Base-by-base conservation (phyloP, 2,113 vertebrate species). In the Galemys pyrenaicus region DNA sequence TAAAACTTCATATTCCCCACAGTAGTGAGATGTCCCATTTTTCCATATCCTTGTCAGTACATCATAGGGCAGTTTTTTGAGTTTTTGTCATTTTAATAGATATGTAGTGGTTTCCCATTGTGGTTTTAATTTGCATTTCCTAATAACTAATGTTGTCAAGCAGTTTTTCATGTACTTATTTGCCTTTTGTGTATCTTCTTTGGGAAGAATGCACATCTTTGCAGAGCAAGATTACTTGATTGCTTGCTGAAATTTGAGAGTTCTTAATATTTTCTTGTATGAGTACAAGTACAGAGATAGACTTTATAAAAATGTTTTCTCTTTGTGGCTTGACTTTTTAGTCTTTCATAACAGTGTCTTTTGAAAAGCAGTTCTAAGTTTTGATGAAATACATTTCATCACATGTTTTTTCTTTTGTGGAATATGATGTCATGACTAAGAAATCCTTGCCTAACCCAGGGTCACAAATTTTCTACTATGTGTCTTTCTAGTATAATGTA, bases 261-360 rank as follows among this genome's bases (percentile, higher is more conserved):
- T 73, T 89, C 32, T 81, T 90, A 73, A n/a, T 92, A 46, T 95
- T 95, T 94, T 94, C 35, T 62, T 62, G 60, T 62, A 28, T 83
- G 49, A 49, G 5, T 87, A 26, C 35, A 83, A 79, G 10, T 83
- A 4, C 10, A 56, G 32, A 32, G 74, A 60, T 2, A 74, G 83
- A 41, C 8, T 79, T 62, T 74, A 41, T 64, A 92, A 35, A 56
- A 35, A 56, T 74, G n/a, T 73, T 77, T 94, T 89, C 30, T 94
- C 17, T 37, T 71, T 86, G 37, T 82, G 51, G 17, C 20, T 60
- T 90, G 35, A 44, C 46, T 73, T 94, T 82, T 82, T 67, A 49
- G 7, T 67, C 80, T 4, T 56, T 56, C 6, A 56, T 46, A 41
- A 88, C 24, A 58, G 56, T 78, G 4, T 80, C 70, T 87, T 95